These are phyloP conservation scores for Podarcis lilfordi DNA, from an alignment of 2,797 vertebrate genomes.

Conservation along the genomic window DNA sequence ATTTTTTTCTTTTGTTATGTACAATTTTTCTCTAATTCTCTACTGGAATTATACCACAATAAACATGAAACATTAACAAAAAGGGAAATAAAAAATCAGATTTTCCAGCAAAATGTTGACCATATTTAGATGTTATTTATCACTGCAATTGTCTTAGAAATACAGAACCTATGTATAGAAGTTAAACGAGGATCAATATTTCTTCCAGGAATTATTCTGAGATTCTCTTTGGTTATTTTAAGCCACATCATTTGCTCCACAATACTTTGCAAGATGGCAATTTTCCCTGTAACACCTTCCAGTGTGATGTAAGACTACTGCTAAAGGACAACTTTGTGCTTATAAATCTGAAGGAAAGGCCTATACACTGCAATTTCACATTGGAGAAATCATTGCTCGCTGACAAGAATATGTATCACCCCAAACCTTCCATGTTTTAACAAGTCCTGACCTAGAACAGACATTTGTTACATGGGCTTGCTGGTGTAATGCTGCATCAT, in stretches of 20 bases:
- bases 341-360: not conserved
- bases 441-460: not conserved
- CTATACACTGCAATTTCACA: not conserved
- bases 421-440: not conserved
- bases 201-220: slow-evolving; percentile 26
- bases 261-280: slow-evolving; percentile 40
- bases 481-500: not conserved
- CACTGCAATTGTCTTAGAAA: slow-evolving; percentile 61
- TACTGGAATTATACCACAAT: slow-evolving; percentile 63
- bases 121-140: slow-evolving; percentile 21
- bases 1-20: slow-evolving; percentile 77
- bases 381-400: not conserved
- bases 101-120: slow-evolving; percentile 56
- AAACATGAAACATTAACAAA: slow-evolving; percentile 66
- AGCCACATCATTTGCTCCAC: slow-evolving; percentile 46
- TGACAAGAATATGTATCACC: not conserved
- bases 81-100: slow-evolving; percentile 33
- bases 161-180: slow-evolving; percentile 51
- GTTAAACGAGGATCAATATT: slow-evolving; percentile 15
- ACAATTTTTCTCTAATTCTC: slow-evolving; percentile 78
- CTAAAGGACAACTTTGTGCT: not conserved
- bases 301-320: not conserved
- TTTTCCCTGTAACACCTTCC: not conserved
- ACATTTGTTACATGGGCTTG: not conserved
- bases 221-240: slow-evolving; percentile 77